Conservation (phyloP, 2,797 vertebrate species). For the Coregonus ussuriensis region DNA sequence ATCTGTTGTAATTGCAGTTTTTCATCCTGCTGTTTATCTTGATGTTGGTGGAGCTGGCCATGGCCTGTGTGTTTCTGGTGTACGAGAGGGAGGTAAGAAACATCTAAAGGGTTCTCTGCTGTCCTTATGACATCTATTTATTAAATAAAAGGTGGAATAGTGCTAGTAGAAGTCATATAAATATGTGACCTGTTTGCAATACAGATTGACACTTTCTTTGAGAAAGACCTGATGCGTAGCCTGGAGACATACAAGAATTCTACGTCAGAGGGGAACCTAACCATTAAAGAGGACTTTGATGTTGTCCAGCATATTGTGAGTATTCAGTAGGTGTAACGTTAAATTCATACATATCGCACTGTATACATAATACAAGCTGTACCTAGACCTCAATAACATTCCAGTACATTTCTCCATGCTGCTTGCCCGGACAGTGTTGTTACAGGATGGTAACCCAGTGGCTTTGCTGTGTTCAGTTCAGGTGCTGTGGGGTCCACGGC, state of each 20-base stretch:
- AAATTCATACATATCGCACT: neutral
- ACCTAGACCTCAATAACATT: neutral
- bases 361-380: too few species aligned
- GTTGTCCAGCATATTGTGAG: conserved; percentile 60
- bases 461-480: conserved; percentile 53
- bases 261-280: conserved; percentile 39
- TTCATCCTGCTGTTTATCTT: conserved; percentile 67
- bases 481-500: conserved; percentile 67
- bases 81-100: conserved; percentile 58
- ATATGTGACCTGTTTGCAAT: conserved; percentile 15
- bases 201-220: conserved; percentile 67
- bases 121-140: neutral
- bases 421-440: neutral
- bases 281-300: conserved; percentile 65
- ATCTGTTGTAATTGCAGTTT: conserved; percentile 52
- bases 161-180: neutral
- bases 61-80: conserved; percentile 68
- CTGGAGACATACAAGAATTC: conserved; percentile 60
- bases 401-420: neutral
- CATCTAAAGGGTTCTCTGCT: neutral
- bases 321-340: neutral
- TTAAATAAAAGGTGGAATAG: neutral
- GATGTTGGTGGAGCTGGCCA: conserved; percentile 72
- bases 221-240: conserved; percentile 60
- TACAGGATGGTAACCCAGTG: neutral